Base-by-base conservation (phyloP, 2,888 invertebrate species). In the Parnassius smintheus region DNA sequence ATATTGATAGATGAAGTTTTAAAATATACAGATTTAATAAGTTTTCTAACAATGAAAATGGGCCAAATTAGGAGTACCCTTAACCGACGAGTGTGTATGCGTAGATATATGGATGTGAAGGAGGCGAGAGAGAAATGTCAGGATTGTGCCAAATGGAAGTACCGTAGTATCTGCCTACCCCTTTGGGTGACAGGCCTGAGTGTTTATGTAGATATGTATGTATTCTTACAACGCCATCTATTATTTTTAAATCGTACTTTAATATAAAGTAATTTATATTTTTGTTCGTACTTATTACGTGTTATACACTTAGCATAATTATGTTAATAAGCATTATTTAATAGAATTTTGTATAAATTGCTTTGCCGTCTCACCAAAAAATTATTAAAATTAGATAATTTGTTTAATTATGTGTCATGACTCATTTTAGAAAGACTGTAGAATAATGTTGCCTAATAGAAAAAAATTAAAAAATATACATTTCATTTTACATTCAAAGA, bases 341-440 rank as follows among this genome's bases (percentile, higher is more conserved):
- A 35, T 0, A 35, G 7, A 35, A 35, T 35, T 4, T 53, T 35
- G n/a, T 53, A 53, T 53, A n/a, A 13, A 41, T 53, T 41, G 25
- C 53, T 41, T 12, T n/a, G n/a, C 12, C n/a, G 2, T 53, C 7
- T 54, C 44, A 18, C 18, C 22, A 1, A 11, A 7, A 55, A 10
- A 22, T 7, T 1, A 55, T 10, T 12, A 2, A 45, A 41, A 45
- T 56, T 56, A 9, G 2, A n/a, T 9, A 56, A 56, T n/a, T 18
- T 8, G 1, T 41, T 4, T 13, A 11, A 49, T 12, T 18, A 50
- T 50, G 10, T 13, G 49, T 65, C 52, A 72, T 70, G 70, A 52
- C 61, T 65, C 72, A 70, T 81, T 83, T 70, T 2, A 1, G 35
- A 59, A 56, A 70, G 82, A 72, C 86, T 82, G 83, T 88, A 88